Evolutionary conservation across 2,797 vertebrate genomes (phyloP).

Genomic region (Eulemur coronatus): DNA sequence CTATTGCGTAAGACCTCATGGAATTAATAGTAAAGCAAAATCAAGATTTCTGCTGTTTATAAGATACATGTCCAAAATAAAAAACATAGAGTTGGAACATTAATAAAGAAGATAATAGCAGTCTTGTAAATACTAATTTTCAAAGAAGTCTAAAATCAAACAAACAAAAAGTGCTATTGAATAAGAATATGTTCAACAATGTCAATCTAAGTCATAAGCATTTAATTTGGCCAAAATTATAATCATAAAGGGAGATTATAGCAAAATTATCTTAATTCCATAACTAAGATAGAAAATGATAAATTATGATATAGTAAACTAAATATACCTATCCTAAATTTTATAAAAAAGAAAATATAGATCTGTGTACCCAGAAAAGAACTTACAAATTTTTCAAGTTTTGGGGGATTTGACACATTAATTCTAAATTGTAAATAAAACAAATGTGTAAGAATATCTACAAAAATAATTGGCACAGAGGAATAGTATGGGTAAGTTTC

Average conservation of each 20-base stretch:
- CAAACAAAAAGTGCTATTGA: not conserved
- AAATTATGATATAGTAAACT: not conserved
- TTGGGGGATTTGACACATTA: not conserved
- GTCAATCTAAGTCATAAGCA: not conserved
- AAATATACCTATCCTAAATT: not conserved
- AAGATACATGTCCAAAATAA: not conserved
- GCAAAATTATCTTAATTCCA: not conserved
- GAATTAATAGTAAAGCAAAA: not conserved
- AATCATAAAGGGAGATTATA: not conserved
- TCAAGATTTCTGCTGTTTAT: not conserved
- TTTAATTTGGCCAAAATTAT: not conserved
- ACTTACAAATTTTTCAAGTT: not conserved
- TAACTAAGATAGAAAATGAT: not conserved
- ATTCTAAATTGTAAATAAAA: slow-evolving; percentile 18
- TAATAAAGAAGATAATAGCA: not conserved
- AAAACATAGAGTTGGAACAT: not conserved
- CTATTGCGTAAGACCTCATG: not conserved
- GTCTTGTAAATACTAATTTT: not conserved
- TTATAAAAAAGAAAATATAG: not conserved
- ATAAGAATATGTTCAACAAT: not conserved
- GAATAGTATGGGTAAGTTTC: not conserved
- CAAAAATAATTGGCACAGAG: not conserved
- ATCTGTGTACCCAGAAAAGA: not conserved
- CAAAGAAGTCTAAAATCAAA: not conserved
- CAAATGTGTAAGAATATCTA: not conserved